These are phyloP conservation scores for Diabrotica undecimpunctata DNA, from an alignment of 1,140 invertebrate genomes.

Conservation along the genomic window DNA sequence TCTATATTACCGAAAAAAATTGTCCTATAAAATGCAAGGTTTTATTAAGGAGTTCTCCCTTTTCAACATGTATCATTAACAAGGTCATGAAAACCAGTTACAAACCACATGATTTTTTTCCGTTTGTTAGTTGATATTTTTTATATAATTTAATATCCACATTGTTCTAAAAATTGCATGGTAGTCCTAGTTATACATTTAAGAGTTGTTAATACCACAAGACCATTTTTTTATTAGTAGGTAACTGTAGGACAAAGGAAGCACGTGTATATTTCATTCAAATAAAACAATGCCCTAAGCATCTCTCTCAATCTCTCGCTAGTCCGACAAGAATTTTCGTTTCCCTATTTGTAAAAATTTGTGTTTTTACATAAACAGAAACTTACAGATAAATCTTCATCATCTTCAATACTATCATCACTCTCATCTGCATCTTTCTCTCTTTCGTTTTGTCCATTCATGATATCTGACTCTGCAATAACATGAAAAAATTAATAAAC, in stretches of 20 bases:
- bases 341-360: constrained; percentile 2
- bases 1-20: no score
- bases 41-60: no score
- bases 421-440: background rate
- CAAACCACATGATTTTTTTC: no score
- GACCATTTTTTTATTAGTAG: constrained; percentile 6
- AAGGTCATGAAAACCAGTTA: no score
- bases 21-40: no score
- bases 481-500: constrained; percentile 5
- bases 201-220: constrained; percentile 1
- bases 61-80: no score
- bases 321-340: constrained; percentile 4
- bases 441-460: background rate
- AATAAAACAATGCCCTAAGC: constrained; percentile 1
- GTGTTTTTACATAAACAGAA: background rate
- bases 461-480: constrained; percentile 5
- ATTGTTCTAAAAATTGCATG: background rate
- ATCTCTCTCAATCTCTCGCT: background rate
- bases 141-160: background rate
- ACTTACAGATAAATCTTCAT: background rate
- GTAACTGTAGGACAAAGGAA: constrained; percentile 7
- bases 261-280: background rate
- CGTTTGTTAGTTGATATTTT: no score
- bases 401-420: background rate
- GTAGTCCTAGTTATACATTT: background rate